Evolutionary conservation across 2,797 vertebrate genomes (phyloP), one percentile per base, ranked within the genome.

Genomic region (Cercopithecus mitis): DNA sequence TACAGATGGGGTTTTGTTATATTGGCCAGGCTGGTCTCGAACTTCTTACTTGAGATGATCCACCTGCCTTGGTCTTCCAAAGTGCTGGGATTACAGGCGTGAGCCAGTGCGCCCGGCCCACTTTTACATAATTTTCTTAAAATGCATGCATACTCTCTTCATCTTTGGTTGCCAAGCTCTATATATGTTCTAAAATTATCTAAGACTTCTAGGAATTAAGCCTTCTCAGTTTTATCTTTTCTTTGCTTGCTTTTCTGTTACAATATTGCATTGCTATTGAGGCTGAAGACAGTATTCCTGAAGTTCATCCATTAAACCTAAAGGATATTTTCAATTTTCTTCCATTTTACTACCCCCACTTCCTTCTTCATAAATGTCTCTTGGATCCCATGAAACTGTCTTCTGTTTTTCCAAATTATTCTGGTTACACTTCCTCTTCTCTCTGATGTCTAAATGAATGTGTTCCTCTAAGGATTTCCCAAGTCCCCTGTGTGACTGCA

Each of bases 391-490:
- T 25, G 77, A 84, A 86, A 81, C 25, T 75, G 27, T 91, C 55
- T 79, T 94, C 67, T 95, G 15, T 73, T 91, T 90, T 94, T 76
- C 72, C n/a, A 85, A 72, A 73, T 85, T 81, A 81, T 93, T 93
- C 55, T 36, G 85, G 30, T 52, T 50, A 20, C 10, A 91, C 55
- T 72, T 87, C 30, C n/a, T 64, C 57, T 95, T 72, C 22, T 72
- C 77, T 94, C 89, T 86, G 64, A 81, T 72, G 43, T 30, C 72
- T 88, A 67, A 55, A 80, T 79, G 64, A 88, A 72, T 30, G 43
- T 80, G 43, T 41, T 88, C 15, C 24, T 91, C 10, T 17, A 45
- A 73, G 67, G 45, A 70, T 90, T 33, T 43, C 47, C 70, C 87
- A 84, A 81, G 81, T 36, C 8, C 41, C 64, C 10, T 72, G 43